Evolutionary conservation across 2,888 invertebrate species (phyloP).

Genomic region (Amphipyra berbera): DNA sequence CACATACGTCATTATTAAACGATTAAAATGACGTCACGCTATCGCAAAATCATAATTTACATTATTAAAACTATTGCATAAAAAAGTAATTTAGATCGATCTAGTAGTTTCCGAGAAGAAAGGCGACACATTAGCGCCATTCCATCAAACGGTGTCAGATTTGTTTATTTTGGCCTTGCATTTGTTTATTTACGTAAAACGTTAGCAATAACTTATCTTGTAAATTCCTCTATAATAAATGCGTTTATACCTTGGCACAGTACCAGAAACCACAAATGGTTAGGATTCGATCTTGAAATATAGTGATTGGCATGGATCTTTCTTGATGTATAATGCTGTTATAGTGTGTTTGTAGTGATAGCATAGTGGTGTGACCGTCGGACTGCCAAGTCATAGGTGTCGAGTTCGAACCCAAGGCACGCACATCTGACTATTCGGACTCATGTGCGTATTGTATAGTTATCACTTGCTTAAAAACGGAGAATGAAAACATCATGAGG

Average conservation of each 20-base stretch:
- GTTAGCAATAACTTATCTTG: slow-evolving; percentile 8
- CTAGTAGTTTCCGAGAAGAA: neutral
- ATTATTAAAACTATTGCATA: neutral
- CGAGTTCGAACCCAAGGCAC: too few species aligned
- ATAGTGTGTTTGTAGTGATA: too few species aligned
- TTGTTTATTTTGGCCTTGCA: slow-evolving; percentile 18
- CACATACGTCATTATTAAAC: too few species aligned
- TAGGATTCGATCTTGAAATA: neutral
- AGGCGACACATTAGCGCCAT: neutral
- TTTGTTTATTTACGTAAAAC: slow-evolving; percentile 30
- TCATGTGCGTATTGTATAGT: too few species aligned
- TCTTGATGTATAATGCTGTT: too few species aligned
- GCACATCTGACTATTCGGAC: too few species aligned
- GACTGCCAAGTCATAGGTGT: too few species aligned
- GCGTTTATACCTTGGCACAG: slow-evolving; percentile 4
- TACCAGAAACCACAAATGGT: slow-evolving; percentile 21
- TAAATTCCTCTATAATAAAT: slow-evolving; percentile 8
- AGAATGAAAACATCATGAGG: too few species aligned
- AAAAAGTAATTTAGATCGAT: neutral
- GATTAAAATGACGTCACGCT: too few species aligned
- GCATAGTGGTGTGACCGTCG: too few species aligned
- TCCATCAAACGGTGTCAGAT: slow-evolving; percentile 1
- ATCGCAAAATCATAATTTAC: neutral
- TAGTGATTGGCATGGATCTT: neutral
- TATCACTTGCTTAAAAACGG: too few species aligned